A percentile compares a stretch with the other conserved stretches of the same genome.
These are phyloP conservation scores for Brienomyrus longianalis DNA, from an alignment of 2,113 vertebrate genomes.

Conservation along the genomic window DNA sequence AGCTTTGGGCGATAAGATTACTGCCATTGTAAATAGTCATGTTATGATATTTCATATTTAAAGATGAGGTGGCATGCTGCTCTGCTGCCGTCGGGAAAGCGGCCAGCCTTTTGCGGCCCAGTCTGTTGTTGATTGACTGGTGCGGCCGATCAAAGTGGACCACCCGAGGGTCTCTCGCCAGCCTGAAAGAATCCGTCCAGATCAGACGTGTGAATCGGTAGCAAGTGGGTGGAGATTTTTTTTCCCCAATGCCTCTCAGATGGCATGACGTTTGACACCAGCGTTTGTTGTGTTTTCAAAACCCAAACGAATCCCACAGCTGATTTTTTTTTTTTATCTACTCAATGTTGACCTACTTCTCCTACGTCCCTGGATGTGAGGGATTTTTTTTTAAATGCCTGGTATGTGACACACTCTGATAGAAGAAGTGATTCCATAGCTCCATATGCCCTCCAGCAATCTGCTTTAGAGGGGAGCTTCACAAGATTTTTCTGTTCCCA, in stretches of 20 bases:
- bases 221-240: not conserved
- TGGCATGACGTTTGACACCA: not conserved
- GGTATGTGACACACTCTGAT: not conserved
- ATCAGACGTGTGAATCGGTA: not conserved
- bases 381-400: not conserved
- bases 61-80: not conserved
- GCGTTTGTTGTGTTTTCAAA: not conserved
- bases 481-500: not conserved
- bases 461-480: not conserved
- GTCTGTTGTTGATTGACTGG: not conserved
- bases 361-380: not conserved
- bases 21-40: constrained; percentile 58
- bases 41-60: constrained; percentile 51
- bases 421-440: not conserved
- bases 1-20: constrained; percentile 67
- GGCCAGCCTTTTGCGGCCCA: not conserved
- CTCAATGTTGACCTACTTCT: not conserved
- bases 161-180: not conserved
- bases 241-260: not conserved
- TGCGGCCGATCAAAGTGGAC: not conserved
- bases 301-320: not conserved
- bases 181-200: not conserved
- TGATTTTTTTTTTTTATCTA: not conserved
- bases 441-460: not conserved
- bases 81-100: not conserved